Evolutionary conservation across 2,113 vertebrate species (phyloP).

Genomic region (Xyrauchen texanus): DNA sequence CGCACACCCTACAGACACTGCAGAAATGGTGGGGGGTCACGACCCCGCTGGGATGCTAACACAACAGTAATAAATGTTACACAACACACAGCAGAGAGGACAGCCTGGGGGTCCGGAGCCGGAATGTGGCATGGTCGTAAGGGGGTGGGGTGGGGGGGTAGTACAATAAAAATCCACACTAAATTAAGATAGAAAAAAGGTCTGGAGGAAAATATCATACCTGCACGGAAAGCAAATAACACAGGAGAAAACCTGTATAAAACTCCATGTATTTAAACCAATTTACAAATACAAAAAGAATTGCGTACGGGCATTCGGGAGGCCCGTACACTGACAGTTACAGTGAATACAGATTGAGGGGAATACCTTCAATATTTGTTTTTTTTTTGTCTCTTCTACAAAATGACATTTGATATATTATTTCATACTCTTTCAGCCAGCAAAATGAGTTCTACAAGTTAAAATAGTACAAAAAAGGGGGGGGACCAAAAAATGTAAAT

Average conservation of each 20-base stretch:
- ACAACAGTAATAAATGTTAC: constrained; percentile 99
- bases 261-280: constrained; percentile 99
- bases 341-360: constrained; percentile 93
- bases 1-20: constrained; percentile 99
- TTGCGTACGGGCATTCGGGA: constrained; percentile 84
- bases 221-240: constrained; percentile 99
- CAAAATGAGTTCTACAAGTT: constrained; percentile 99
- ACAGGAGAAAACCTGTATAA: constrained; percentile 99
- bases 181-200: constrained; percentile 99
- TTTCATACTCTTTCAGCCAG: constrained; percentile 99
- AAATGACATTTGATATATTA: constrained; percentile 99
- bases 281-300: constrained; percentile 99
- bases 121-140: constrained; percentile 99
- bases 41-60: constrained; percentile 94
- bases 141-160: constrained; percentile 80
- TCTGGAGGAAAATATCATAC: constrained; percentile 99
- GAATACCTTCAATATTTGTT: constrained; percentile 94
- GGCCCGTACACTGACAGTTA: constrained; percentile 94
- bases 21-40: constrained; percentile 92
- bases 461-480: constrained; percentile 91
- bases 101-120: constrained; percentile 93
- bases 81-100: constrained; percentile 95
- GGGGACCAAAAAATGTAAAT: constrained; percentile 70
- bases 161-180: constrained; percentile 99
- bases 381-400: constrained; percentile 97